Evolutionary conservation across 2,888 invertebrate species (phyloP).

Genomic region (Agrotis clavis): DNA sequence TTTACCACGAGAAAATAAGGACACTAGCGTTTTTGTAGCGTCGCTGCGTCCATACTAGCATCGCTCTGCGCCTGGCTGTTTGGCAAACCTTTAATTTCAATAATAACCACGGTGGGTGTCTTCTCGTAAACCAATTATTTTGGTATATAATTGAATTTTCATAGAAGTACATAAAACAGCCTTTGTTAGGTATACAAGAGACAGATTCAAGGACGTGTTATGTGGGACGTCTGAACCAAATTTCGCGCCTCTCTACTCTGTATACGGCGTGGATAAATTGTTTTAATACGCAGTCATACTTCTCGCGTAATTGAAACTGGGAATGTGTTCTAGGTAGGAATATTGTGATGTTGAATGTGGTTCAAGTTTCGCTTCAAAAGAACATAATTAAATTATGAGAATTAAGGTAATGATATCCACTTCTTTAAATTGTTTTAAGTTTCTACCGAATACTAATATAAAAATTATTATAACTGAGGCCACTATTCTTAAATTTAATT

Average conservation of each 20-base stretch:
- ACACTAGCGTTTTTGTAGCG: no score
- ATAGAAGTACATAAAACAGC: not conserved
- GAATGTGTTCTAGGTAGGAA: not conserved
- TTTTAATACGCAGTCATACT: not conserved
- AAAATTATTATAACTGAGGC: no score
- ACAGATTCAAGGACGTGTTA: conserved; percentile 26
- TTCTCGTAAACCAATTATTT: conserved; percentile 28
- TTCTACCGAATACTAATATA: no score
- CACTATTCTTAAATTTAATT: no score
- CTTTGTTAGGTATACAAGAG: conserved; percentile 9
- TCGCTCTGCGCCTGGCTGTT: no score
- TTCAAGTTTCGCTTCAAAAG: not conserved
- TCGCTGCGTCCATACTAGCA: no score
- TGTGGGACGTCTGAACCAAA: conserved; percentile 13
- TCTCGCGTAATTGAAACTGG: not conserved
- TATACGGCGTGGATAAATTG: conserved; percentile 9
- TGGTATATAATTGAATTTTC: conserved; percentile 20
- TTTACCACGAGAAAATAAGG: no score
- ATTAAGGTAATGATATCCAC: not conserved
- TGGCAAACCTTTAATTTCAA: conserved; percentile 3
- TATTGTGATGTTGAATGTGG: not conserved
- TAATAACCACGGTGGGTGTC: conserved; percentile 3
- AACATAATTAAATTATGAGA: not conserved
- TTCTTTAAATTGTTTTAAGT: no score
- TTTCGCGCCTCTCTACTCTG: not conserved